Conservation (phyloP, 2,888 invertebrate species). For the Xanthia togata region DNA sequence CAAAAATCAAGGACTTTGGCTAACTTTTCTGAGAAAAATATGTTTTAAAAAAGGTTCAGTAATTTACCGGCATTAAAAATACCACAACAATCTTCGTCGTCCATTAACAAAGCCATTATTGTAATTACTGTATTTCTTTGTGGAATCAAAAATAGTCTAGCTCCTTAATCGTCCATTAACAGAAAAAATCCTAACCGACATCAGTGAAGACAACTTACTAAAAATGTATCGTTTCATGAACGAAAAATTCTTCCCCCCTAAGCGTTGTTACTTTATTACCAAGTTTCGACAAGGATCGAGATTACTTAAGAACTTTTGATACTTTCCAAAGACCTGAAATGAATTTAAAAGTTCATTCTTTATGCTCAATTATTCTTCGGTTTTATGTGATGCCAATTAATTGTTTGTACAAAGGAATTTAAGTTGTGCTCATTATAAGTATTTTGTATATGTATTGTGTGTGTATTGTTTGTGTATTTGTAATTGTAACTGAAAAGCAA, state of each 20-base stretch:
- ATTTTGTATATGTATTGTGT: neutral
- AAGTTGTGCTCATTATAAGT: conserved; percentile 23
- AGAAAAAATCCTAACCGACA: conserved; percentile 15
- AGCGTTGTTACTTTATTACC: conserved; percentile 79
- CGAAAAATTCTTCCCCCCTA: conserved; percentile 62
- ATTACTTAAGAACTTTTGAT: conserved; percentile 80
- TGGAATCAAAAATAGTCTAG: neutral
- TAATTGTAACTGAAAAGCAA: neutral
- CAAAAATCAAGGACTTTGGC: neutral
- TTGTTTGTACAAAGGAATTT: conserved; percentile 42
- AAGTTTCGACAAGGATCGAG: conserved; percentile 80
- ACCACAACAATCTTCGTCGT: neutral
- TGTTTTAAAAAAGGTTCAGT: neutral
- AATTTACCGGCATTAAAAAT: neutral
- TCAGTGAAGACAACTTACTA: conserved; percentile 42
- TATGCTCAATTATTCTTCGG: conserved; percentile 57
- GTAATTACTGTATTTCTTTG: neutral
- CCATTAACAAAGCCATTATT: neutral
- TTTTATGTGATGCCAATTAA: conserved; percentile 55
- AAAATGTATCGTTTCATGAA: conserved; percentile 72
- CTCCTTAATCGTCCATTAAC: conserved; percentile 1
- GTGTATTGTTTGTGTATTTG: neutral
- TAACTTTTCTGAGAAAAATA: neutral
- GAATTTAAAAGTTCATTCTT: conserved; percentile 74
- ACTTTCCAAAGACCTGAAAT: conserved; percentile 73